phyloP scores from a whole-genome alignment of 2,888 invertebrate genomes.

The Aporophyla lueneburgensis region DNA sequence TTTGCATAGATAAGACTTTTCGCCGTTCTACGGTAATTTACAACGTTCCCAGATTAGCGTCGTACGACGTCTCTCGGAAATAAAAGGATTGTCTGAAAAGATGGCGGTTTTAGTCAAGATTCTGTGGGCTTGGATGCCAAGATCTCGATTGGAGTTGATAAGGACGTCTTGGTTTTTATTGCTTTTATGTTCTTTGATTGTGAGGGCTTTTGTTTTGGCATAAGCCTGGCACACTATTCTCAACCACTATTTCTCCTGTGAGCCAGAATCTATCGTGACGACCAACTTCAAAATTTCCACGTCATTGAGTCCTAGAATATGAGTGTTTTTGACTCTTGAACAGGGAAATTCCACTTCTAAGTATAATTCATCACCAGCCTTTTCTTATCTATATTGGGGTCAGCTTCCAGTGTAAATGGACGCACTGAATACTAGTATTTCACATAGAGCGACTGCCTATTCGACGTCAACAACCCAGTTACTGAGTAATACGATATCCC shows the following conservation, averaged over 20 bases:
- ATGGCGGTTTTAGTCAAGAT: conserved; percentile 57
- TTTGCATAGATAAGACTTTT: conserved; percentile 76
- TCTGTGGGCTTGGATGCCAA: conserved; percentile 38
- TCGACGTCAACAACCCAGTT: too few relatives aligned
- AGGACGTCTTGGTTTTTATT: conserved; percentile 33
- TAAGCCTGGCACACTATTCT: too few relatives aligned
- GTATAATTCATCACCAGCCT: not conserved
- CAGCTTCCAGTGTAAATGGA: too few relatives aligned
- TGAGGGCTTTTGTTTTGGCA: conserved; percentile 1
- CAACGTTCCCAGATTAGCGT: conserved; percentile 71
- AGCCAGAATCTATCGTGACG: not conserved
- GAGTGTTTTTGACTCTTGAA: not conserved
- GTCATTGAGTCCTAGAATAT: not conserved
- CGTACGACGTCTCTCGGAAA: conserved; percentile 55
- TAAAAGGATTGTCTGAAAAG: conserved; percentile 66
- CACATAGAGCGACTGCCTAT: too few relatives aligned
- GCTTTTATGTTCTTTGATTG: conserved; percentile 33
- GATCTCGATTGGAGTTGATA: conserved; percentile 53
- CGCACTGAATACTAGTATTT: too few relatives aligned
- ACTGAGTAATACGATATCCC: too few relatives aligned
- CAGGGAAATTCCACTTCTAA: not conserved
- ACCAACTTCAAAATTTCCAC: not conserved
- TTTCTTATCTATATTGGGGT: too few relatives aligned
- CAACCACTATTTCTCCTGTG: not conserved
- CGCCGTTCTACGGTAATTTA: conserved; percentile 71